Evolutionary conservation across 1,140 invertebrate species (phyloP), one percentile per base, ranked within the genome.

Genomic region (Lasioglossum albipes): DNA sequence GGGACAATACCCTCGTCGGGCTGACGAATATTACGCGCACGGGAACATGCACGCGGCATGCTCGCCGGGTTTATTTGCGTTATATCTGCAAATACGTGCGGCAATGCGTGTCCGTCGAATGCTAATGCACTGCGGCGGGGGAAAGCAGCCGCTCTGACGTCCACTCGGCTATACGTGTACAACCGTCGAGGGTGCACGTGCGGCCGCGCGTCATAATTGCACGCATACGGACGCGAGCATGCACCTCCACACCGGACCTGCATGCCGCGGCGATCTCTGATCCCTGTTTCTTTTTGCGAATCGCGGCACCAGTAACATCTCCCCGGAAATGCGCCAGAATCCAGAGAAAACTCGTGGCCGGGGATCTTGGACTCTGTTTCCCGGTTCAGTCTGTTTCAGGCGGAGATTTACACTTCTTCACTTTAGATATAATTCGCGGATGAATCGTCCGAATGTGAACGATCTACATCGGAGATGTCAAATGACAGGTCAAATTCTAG

Each of bases 51-150:
- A 82, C 78, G 79, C 64, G 75, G 64, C 84, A 71, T 64, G 78
- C 59, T 80, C 49, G 82, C 27, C 67, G 76, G 81, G 79, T 89
- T 90, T 88, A 88, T 90, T 90, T 90, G 83, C 84, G 73, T 89
- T 90, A 89, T 84, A 87, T 89, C 84, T 81, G 87, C 87, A 89
- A 90, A 91, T 89, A 90, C 82, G 82, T 84, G 84, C 70, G 77
- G 79, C 86, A 88, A 90, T 90, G 88, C 84, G 80, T 88, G 83
- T 79, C 54, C 76, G 76, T 75, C 71, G 85, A 86, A 90, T 90
- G 83, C 86, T 89, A 89, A 91, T 89, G 77, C 76, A 64, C 62
- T 7, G 16, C 76, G 18, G 22, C 57, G 31, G n/a, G 49, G 71
- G 31, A n/a, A 77, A 31, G 22, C 22, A 59, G 42, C 18, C 9